Percentiles rank a stretch among this genome's conserved stretches.
These are phyloP conservation scores for Patella ulyssiponensis DNA, from an alignment of 2,888 invertebrate genomes.

Conservation along the genomic window DNA sequence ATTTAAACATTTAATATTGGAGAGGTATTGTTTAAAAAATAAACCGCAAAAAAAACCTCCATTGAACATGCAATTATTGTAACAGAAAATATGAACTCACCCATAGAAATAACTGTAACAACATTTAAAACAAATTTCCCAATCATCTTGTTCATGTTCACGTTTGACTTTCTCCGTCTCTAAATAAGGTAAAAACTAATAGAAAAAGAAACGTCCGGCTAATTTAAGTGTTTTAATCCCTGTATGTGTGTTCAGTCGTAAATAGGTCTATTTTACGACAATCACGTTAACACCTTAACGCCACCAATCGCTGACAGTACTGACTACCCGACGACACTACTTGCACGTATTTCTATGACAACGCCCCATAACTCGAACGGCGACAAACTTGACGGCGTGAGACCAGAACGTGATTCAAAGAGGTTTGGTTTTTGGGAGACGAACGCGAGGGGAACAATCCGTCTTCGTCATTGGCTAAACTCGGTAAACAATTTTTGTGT, in stretches of 20 bases:
- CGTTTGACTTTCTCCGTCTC: neutral
- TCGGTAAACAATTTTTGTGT: neutral
- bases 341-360: constrained; percentile 9
- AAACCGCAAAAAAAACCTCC: no score
- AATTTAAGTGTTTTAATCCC: constrained; percentile 3
- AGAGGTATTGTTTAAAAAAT: no score
- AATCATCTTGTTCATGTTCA: no score
- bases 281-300: neutral
- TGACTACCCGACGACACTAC: neutral
- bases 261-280: neutral
- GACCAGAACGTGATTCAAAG: neutral
- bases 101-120: no score
- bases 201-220: neutral
- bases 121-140: no score
- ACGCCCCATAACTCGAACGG: neutral
- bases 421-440: no score
- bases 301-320: neutral
- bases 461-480: no score
- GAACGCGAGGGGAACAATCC: no score
- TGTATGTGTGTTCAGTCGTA: neutral
- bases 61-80: no score
- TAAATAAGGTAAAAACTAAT: neutral
- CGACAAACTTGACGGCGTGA: neutral
- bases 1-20: no score
- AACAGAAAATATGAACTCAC: no score